phyloP scores from a whole-genome alignment of 2,113 vertebrate genomes.

The Chunga burmeisteri region DNA sequence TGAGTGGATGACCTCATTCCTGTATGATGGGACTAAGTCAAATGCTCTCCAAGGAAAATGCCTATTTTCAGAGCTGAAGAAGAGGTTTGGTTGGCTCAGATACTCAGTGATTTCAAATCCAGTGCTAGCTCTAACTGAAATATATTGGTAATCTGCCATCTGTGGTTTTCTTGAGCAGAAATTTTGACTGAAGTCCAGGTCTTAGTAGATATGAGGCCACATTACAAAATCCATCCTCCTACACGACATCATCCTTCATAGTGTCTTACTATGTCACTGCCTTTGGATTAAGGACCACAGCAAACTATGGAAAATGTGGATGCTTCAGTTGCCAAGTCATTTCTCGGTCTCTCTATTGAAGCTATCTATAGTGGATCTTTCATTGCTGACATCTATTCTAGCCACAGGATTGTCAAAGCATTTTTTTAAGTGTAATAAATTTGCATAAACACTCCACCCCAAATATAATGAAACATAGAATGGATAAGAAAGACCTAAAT shows the following conservation, averaged over 20 bases:
- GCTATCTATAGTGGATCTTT: conserved; percentile 37
- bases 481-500: conserved; percentile 64
- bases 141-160: conserved; percentile 58
- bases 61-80: conserved; percentile 38
- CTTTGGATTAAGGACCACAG: conserved; percentile 44
- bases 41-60: not conserved
- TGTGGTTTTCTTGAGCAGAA: conserved; percentile 52
- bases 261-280: conserved; percentile 44
- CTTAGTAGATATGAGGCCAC: conserved; percentile 42
- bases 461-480: conserved; percentile 59
- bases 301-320: conserved; percentile 38
- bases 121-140: conserved; percentile 45
- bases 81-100: conserved; percentile 41
- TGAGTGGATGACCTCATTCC: not conserved
- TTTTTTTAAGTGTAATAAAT: conserved; percentile 43
- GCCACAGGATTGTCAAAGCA: conserved; percentile 38
- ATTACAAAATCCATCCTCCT: conserved; percentile 49
- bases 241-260: conserved; percentile 52
- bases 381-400: conserved; percentile 48
- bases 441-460: conserved; percentile 44
- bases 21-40: not conserved
- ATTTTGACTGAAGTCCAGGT: conserved; percentile 65
- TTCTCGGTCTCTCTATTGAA: conserved; percentile 44
- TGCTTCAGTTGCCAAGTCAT: conserved; percentile 57
- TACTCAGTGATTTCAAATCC: conserved; percentile 37